Base-by-base conservation (phyloP, 2,888 invertebrate genomes). In the Meiosimyza decipiens region DNA sequence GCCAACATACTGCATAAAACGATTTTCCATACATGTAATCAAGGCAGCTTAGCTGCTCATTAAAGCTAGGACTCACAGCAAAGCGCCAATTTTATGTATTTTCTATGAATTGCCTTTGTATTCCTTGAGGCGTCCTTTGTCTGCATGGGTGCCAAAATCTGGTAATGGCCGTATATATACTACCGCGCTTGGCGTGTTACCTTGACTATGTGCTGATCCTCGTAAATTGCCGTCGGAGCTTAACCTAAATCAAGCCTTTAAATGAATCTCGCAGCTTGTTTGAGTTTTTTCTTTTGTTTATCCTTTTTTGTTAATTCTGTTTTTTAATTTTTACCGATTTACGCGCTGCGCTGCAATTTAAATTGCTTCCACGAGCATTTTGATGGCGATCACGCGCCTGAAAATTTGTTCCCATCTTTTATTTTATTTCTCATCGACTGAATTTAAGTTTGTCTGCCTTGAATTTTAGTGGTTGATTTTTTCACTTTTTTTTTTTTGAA, bases 351-450 rank as follows among this genome's bases (percentile, higher is more conserved):
- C 80, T 80, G 79, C 82, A 82, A 82, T 82, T 82, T 82, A 82
- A 82, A 82, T 82, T 82, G 82, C 80, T 80, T 82, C 79, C 81
- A 82, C 82, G 77, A 82, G 81, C 80, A 82, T 80, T 82, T 81
- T 82, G 82, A 82, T 82, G 82, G 82, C 80, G 81, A 82, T 82
- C 82, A 82, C 82, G 82, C 82, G 82, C 79, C 80, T 79, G 79
- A 78, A 77, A 78, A 81, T 79, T 81, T 78, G 78, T 55, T 13
- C 18, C 11, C 18, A 15, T 69, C 60, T 15, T 22, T 68, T 49
- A 22, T 57, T 67, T 18, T 67, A 22, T 47, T 22, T 57, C 18
- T 49, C 18, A 28, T 63, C 13, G 51, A 22, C 64, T 50, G 6
- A 50, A 13, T 15, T 28, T 63, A 22, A 49, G 15, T 70, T 33